Percentiles rank a stretch among this genome's conserved stretches.
Conservation (phyloP, 2,797 vertebrate species). For the Bucorvus abyssinicus region DNA sequence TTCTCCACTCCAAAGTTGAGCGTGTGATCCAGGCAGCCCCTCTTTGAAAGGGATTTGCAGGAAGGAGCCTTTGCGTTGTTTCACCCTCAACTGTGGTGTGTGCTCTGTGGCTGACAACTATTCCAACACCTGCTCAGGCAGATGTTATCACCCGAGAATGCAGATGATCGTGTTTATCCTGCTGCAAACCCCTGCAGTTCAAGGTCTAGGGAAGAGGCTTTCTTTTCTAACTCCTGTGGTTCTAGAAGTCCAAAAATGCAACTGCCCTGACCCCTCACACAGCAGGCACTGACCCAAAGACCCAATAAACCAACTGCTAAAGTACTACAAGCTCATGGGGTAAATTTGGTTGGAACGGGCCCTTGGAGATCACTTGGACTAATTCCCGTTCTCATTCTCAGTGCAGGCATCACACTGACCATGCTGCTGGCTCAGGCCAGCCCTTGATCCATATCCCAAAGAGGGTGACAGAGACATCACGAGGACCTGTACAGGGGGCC, state of each 20-base stretch:
- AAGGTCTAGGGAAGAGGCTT: background rate
- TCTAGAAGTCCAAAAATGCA: background rate
- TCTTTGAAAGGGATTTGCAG: background rate
- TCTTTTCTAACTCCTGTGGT: background rate
- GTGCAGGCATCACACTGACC: accelerated
- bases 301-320: background rate
- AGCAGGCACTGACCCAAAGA: background rate
- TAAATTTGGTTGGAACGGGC: background rate
- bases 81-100: background rate
- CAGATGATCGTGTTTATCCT: background rate
- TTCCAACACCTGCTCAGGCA: background rate
- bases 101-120: background rate
- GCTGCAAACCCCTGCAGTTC: background rate
- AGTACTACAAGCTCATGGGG: background rate
- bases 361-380: background rate
- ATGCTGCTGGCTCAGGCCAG: background rate
- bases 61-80: background rate
- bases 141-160: background rate
- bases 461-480: background rate
- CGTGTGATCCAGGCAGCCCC: background rate
- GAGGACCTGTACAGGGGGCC: background rate
- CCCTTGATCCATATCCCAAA: background rate
- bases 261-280: background rate
- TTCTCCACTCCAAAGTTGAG: background rate
- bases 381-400: background rate